These are phyloP conservation scores for Eledona agricola DNA, from an alignment of 2,888 invertebrate species.

Conservation along the genomic window DNA sequence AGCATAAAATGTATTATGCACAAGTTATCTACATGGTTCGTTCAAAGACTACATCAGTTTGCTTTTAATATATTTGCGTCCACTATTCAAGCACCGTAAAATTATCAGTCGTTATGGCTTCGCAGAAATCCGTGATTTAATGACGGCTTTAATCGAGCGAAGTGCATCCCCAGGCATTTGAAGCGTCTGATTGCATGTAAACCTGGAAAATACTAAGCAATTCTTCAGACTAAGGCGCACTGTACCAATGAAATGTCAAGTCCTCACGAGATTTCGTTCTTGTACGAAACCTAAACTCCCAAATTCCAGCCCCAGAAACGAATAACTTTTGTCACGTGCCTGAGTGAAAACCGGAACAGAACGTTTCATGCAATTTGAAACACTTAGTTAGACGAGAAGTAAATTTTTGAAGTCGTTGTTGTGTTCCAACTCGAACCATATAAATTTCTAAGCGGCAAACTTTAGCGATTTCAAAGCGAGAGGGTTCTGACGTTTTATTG, in stretches of 20 bases:
- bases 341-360: neutral
- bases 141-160: conserved; percentile 10
- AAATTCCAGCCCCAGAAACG: too few relatives aligned
- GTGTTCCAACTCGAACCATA: too few relatives aligned
- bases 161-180: conserved; percentile 11
- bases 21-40: too few relatives aligned
- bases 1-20: too few relatives aligned
- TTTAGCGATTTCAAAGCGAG: conserved; percentile 10
- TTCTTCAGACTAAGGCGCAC: too few relatives aligned
- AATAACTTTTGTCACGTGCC: neutral
- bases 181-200: conserved; percentile 15
- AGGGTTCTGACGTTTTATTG: conserved; percentile 21
- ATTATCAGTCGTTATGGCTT: conserved; percentile 15
- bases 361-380: conserved; percentile 10
- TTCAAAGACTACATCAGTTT: conserved; percentile 12
- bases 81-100: too few relatives aligned
- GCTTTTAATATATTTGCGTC: too few relatives aligned
- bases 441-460: conserved; percentile 33
- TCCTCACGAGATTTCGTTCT: too few relatives aligned
- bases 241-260: too few relatives aligned
- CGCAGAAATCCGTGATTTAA: conserved; percentile 18
- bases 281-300: too few relatives aligned
- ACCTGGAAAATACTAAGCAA: conserved; percentile 5
- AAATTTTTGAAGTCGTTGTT: conserved; percentile 13
- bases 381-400: conserved; percentile 2